Evolutionary conservation across 1,140 invertebrate species (phyloP), one percentile per base, ranked within the genome.

Genomic region (Cotesia chilonis): DNA sequence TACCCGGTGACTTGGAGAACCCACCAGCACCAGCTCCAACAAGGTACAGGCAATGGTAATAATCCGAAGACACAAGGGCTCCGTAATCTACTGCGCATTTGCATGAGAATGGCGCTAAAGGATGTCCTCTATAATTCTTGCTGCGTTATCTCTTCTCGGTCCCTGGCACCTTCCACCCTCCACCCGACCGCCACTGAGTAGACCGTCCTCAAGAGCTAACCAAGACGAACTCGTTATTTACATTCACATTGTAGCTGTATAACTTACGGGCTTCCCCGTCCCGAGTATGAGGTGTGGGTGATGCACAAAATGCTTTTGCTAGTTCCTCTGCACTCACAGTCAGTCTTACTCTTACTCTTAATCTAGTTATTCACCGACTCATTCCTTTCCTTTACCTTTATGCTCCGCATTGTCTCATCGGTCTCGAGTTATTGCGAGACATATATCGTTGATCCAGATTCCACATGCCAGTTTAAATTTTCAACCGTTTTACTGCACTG

Each of bases 101-200:
- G 81, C 82, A 83, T 83, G 79, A 82, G 79, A 83, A 83, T 82
- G 79, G 79, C 82, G 80, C 79, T 81, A 81, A 82, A 81, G 78
- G 81, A 82, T 81, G 80, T 77, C 77, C 78, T 75, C 78, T 79
- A 82, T 83, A 81, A 83, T 82, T 83, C 82, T 83, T 80, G 77
- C 76, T 72, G 77, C 79, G 78, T 81, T 82, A 81, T 81, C 81
- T 81, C 74, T 73, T 76, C 63, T 75, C 70, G 28, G 36, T 65
- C 54, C 68, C 14, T 28, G 28, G 28, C 28, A 28, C 28, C 28
- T 28, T 28, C 28, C 28, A 28, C 28, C 28, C 28, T 28, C 28
- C 28, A 28, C 28, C 75, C 76, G 67, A 63, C 41, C 41, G 41
- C 41, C 5, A 47, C 41, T 10, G 41, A 47, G 41, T 47, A 47